A percentile compares a stretch with the other conserved stretches of the same genome.
Evolutionary conservation across 2,888 invertebrate genomes (phyloP).

Genomic region (Drosophila meridiana): DNA sequence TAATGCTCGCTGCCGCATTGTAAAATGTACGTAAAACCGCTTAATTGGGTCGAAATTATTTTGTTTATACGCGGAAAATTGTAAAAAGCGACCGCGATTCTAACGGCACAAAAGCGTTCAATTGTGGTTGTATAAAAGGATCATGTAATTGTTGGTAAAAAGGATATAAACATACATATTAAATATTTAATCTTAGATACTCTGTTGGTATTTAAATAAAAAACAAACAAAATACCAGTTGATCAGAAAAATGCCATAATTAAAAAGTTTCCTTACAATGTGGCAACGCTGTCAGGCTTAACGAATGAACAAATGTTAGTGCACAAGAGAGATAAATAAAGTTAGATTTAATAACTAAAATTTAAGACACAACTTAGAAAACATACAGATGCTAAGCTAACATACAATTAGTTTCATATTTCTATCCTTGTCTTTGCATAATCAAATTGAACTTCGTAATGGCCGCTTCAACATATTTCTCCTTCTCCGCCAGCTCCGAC

Average conservation of each 20-base stretch:
- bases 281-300: not conserved
- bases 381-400: not conserved
- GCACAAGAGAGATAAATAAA: not conserved
- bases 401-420: not conserved
- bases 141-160: slow-evolving; percentile 22
- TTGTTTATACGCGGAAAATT: slow-evolving; percentile 59
- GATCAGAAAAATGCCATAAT: not conserved
- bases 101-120: slow-evolving; percentile 55
- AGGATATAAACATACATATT: slow-evolving; percentile 5
- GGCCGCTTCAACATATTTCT: slow-evolving; percentile 80
- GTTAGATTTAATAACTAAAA: not conserved
- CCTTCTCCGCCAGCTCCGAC: slow-evolving; percentile 81
- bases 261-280: not conserved
- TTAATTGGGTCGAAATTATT: slow-evolving; percentile 73
- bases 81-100: slow-evolving; percentile 50
- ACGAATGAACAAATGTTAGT: not conserved
- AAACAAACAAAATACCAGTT: not conserved
- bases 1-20: slow-evolving; percentile 51
- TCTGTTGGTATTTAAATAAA: not conserved
- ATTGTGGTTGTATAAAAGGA: slow-evolving; percentile 51
- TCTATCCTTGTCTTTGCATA: slow-evolving; percentile 48
- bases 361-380: not conserved
- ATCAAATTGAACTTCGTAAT: slow-evolving; percentile 82
- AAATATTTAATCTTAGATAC: not conserved
- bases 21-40: slow-evolving; percentile 67